These are phyloP conservation scores for Lasioglossum pauxillum DNA, from an alignment of 2,888 invertebrate genomes.

Conservation along the genomic window DNA sequence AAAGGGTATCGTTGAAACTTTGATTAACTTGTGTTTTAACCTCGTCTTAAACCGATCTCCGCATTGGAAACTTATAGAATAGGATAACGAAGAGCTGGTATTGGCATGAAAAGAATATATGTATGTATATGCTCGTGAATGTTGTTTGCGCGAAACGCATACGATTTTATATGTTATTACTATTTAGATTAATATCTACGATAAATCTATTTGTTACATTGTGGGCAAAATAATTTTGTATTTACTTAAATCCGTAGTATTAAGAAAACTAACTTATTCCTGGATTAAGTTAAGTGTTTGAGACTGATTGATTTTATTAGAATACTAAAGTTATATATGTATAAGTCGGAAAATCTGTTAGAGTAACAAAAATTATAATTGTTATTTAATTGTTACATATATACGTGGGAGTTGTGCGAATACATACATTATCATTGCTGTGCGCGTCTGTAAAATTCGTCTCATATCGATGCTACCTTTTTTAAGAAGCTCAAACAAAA, in stretches of 20 bases:
- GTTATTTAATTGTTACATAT: conserved; percentile 2
- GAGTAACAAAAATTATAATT: neutral
- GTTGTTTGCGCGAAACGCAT: neutral
- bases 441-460: neutral
- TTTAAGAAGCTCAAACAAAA: neutral
- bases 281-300: conserved; percentile 4
- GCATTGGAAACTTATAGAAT: conserved; percentile 11
- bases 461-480: neutral
- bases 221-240: neutral
- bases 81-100: neutral
- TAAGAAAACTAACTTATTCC: neutral
- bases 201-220: neutral
- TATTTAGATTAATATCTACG: neutral
- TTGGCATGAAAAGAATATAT: neutral
- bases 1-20: conserved; percentile 33
- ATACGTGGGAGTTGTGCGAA: conserved; percentile 11
- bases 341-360: neutral
- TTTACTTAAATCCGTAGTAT: neutral
- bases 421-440: conserved; percentile 19
- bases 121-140: neutral
- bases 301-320: conserved; percentile 17
- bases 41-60: neutral
- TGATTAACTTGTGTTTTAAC: conserved; percentile 1
- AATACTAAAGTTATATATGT: neutral
- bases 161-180: conserved; percentile 5